A percentile compares a stretch with the other conserved stretches of the same genome.
phyloP scores from a whole-genome alignment of 2,113 vertebrate genomes.

The Oreocharis arfaki region DNA sequence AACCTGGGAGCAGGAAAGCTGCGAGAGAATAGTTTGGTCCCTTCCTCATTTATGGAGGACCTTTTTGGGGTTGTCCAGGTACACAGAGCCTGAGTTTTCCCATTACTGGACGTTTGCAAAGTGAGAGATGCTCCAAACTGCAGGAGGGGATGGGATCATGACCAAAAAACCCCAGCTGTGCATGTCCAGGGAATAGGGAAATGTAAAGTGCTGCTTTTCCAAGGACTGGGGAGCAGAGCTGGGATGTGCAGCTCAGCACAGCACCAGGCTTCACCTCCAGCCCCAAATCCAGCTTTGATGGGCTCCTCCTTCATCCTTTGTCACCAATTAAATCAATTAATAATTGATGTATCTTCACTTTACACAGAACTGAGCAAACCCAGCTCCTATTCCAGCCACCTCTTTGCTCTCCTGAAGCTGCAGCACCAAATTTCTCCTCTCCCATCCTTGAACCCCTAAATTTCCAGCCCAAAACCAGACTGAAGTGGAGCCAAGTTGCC shows the following conservation, averaged over 20 bases:
- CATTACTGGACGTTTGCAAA: accelerated
- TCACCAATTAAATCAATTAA: neutral
- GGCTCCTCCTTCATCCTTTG: neutral
- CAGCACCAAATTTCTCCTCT: accelerated
- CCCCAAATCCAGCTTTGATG: neutral
- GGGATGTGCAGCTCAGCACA: neutral
- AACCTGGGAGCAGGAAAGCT: neutral
- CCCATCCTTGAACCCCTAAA: neutral
- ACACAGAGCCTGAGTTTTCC: neutral
- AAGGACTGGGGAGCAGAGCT: neutral
- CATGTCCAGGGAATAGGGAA: neutral
- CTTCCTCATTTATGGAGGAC: neutral
- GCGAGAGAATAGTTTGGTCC: neutral
- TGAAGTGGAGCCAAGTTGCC: neutral
- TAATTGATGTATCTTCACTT: neutral
- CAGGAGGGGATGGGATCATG: accelerated
- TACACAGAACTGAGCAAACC: neutral
- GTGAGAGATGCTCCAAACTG: neutral
- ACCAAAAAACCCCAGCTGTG: neutral
- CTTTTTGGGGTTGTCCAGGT: neutral
- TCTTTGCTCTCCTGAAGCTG: neutral
- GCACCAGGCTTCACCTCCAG: neutral
- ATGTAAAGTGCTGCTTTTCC: neutral
- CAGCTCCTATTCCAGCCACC: neutral
- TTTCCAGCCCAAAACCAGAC: neutral